phyloP scores from a whole-genome alignment of 2,113 vertebrate species.

The Dipodomys ordii region DNA sequence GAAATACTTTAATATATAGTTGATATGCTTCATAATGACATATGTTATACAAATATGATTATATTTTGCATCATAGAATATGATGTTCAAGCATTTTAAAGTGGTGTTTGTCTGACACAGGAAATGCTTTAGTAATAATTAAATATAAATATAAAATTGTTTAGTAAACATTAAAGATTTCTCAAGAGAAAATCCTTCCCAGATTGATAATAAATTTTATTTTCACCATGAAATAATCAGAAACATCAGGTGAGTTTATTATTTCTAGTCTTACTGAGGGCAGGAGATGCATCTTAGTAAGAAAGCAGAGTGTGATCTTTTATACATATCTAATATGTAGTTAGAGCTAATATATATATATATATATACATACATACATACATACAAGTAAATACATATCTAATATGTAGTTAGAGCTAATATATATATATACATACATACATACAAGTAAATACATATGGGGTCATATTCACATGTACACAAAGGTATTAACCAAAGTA shows the following conservation, averaged over 20 bases:
- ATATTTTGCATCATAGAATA: background rate
- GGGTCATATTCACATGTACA: no score
- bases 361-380: no score
- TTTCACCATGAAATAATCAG: slow-evolving; percentile 25
- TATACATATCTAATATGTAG: no score
- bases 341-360: no score
- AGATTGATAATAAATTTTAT: slow-evolving; percentile 32
- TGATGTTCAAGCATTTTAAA: background rate
- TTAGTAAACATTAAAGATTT: slow-evolving; percentile 2
- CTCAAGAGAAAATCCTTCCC: slow-evolving; percentile 50
- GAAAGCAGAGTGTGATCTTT: background rate
- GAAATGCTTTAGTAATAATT: slow-evolving; percentile 17
- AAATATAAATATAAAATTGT: background rate
- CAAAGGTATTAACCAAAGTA: no score
- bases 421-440: no score
- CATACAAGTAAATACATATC: no score
- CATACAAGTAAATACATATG: no score
- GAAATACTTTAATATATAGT: slow-evolving; percentile 21
- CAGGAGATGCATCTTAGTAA: background rate
- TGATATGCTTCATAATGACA: background rate
- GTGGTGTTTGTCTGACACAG: background rate
- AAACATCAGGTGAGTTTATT: background rate
- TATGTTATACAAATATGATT: slow-evolving; percentile 48
- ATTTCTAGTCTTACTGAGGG: background rate
- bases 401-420: no score